phyloP scores from a whole-genome alignment of 2,797 vertebrate species.

The Sebastes itinus region DNA sequence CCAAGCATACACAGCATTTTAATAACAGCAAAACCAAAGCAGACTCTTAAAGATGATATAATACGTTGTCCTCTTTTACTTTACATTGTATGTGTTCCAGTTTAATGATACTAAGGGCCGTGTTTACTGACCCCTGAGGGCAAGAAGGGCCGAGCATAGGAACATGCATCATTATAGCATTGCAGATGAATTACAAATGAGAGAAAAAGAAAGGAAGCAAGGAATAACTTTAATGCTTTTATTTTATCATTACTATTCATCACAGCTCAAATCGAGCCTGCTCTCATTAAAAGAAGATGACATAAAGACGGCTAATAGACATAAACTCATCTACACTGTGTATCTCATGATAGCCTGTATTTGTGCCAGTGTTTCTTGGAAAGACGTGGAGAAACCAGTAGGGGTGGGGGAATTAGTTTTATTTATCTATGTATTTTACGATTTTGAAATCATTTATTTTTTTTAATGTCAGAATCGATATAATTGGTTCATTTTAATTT shows the following conservation, averaged over 20 bases:
- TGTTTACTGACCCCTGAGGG: not conserved
- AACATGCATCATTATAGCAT: not conserved
- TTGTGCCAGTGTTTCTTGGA: constrained; percentile 9
- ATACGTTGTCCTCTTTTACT: not conserved
- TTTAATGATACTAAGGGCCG: not conserved
- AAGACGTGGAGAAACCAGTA: not conserved
- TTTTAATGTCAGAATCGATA: no score
- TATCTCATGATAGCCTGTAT: not conserved
- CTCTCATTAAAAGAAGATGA: not conserved
- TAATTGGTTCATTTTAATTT: no score
- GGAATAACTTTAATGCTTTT: not conserved
- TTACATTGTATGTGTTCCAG: not conserved
- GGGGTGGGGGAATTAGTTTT: no score
- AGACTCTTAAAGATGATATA: not conserved
- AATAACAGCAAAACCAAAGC: not conserved
- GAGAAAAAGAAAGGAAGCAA: not conserved
- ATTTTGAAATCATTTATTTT: no score
- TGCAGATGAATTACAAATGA: not conserved
- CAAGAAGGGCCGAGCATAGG: not conserved
- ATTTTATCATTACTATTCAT: not conserved
- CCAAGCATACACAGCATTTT: not conserved
- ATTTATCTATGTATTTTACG: no score
- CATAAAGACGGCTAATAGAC: not conserved
- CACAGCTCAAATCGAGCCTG: not conserved
- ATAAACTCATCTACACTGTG: not conserved